Evolutionary conservation across 2,797 vertebrate genomes (phyloP).

Genomic region (Otolemur crassicaudatus): DNA sequence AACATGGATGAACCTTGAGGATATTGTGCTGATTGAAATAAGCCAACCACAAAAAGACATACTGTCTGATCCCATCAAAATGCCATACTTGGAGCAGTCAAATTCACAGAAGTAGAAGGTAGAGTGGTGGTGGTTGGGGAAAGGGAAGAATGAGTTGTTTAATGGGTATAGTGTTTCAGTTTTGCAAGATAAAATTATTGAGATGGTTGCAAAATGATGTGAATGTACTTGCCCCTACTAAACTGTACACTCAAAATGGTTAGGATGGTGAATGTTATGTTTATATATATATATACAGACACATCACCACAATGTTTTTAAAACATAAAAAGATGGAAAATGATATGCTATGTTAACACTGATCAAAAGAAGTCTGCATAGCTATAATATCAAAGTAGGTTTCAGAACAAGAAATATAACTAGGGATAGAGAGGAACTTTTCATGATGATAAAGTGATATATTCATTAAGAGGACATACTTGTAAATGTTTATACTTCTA

Average conservation of each 20-base stretch:
- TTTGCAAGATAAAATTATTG: background rate
- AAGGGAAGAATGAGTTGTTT: background rate
- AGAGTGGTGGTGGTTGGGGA: background rate
- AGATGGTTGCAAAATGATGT: background rate
- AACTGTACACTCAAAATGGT: background rate
- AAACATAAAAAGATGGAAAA: background rate
- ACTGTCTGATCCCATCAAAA: background rate
- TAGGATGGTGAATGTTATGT: background rate
- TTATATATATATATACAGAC: too few relatives aligned
- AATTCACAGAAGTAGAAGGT: background rate
- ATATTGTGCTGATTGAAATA: background rate
- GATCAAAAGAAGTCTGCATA: background rate
- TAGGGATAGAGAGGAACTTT: background rate
- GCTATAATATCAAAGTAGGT: background rate
- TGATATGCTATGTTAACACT: background rate
- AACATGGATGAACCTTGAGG: background rate
- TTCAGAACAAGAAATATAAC: background rate
- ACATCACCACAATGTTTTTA: background rate
- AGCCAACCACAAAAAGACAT: background rate
- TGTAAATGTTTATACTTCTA: background rate
- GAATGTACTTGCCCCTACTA: background rate
- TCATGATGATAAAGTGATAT: background rate
- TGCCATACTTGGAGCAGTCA: background rate
- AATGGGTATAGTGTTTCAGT: background rate
- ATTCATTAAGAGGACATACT: background rate